Evolutionary conservation across 2,888 invertebrate species (phyloP).

Genomic region (Leptinotarsa juncta): DNA sequence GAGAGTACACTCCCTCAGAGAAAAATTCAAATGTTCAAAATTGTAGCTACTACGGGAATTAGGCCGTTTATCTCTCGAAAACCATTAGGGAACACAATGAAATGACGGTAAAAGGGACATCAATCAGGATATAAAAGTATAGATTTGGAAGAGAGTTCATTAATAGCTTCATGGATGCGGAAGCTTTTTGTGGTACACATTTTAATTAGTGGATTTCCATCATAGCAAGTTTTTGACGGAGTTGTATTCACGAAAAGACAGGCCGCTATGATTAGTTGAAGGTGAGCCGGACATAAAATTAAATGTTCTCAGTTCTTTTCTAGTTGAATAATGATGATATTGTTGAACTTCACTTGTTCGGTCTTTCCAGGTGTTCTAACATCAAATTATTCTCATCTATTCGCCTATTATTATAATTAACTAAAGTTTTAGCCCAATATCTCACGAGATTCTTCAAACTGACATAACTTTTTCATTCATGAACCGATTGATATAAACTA

Average conservation of each 20-base stretch:
- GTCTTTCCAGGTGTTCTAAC: too few species aligned
- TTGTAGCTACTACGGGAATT: slow-evolving; percentile 24
- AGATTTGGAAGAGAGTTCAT: slow-evolving; percentile 21
- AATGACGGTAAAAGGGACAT: slow-evolving; percentile 24
- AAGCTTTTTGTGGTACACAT: slow-evolving; percentile 24
- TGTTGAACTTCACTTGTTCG: too few species aligned
- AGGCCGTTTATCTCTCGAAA: slow-evolving; percentile 19
- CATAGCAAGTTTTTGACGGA: neutral
- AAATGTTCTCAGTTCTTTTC: neutral
- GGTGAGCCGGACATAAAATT: neutral
- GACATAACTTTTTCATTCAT: neutral
- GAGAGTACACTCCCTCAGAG: neutral
- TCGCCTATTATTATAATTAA: too few species aligned
- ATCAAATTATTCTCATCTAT: too few species aligned
- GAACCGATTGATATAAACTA: neutral
- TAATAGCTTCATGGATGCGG: slow-evolving; percentile 26
- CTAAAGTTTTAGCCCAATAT: too few species aligned
- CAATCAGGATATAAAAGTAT: slow-evolving; percentile 27
- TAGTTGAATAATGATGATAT: too few species aligned
- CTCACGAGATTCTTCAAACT: too few species aligned
- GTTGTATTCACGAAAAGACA: neutral
- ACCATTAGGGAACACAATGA: slow-evolving; percentile 26
- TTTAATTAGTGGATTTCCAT: slow-evolving; percentile 23
- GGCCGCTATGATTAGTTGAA: neutral
- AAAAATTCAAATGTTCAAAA: slow-evolving; percentile 22